Percentiles rank a stretch among this genome's conserved stretches.
These are phyloP conservation scores for Dynastes maya DNA, from an alignment of 2,888 invertebrate species.

Conservation along the genomic window DNA sequence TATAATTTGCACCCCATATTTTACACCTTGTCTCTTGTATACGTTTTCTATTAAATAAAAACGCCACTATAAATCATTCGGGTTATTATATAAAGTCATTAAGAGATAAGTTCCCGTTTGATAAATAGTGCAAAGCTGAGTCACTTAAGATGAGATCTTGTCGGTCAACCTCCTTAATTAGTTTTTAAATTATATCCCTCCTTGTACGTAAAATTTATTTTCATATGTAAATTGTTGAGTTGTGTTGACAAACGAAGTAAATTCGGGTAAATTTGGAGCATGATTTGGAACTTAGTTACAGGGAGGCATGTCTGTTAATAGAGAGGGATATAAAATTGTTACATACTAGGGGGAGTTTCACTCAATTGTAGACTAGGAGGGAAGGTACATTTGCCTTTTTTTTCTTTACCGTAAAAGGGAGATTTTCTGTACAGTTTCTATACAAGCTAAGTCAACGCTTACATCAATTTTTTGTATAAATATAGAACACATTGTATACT, in stretches of 20 bases:
- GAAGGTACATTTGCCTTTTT: conserved; percentile 7
- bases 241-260: conserved; percentile 21
- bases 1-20: conserved; percentile 25
- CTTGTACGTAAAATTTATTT: too few species aligned
- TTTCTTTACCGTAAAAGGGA: background rate
- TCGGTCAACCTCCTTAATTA: background rate
- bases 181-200: background rate
- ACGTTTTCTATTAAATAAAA: conserved; percentile 28
- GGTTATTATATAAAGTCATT: conserved; percentile 24
- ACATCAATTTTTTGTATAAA: too few species aligned
- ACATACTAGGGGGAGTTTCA: conserved; percentile 22
- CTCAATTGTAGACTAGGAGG: background rate
- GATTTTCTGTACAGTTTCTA: conserved; percentile 5
- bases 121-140: conserved; percentile 7
- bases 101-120: conserved; percentile 24
- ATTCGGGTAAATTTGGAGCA: background rate
- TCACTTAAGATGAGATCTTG: conserved; percentile 9
- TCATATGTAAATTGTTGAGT: background rate
- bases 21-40: conserved; percentile 16
- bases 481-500: too few species aligned
- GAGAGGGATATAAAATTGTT: conserved; percentile 36
- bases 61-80: conserved; percentile 13
- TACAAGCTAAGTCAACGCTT: too few species aligned
- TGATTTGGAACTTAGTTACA: conserved; percentile 9
- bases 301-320: conserved; percentile 28